These are phyloP conservation scores for Agonum fuliginosum DNA, from an alignment of 2,888 invertebrate genomes.

Conservation along the genomic window DNA sequence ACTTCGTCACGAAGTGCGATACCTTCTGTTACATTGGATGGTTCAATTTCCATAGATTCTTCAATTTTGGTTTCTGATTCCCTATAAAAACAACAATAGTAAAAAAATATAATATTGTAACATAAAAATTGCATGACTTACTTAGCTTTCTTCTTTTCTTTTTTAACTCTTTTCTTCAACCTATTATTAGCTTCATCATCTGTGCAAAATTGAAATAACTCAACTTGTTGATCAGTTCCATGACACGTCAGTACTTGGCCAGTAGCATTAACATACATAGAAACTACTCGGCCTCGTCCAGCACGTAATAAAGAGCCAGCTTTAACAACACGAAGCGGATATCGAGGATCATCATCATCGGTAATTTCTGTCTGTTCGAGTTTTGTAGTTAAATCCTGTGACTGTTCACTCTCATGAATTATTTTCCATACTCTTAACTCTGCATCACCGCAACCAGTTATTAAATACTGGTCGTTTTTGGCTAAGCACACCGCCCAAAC, in stretches of 20 bases:
- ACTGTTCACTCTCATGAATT: conserved; percentile 72
- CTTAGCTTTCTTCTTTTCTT: conserved; percentile 78
- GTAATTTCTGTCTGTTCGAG: conserved; percentile 75
- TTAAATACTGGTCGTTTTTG: conserved; percentile 86
- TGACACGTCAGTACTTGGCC: conserved; percentile 86
- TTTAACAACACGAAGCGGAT: conserved; percentile 84
- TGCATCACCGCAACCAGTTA: conserved; percentile 91
- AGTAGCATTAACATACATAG: conserved; percentile 82
- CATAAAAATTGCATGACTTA: conserved; percentile 68
- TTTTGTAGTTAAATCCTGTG: conserved; percentile 72
- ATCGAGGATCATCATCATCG: conserved; percentile 75
- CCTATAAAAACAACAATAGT: no score
- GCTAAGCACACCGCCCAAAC: conserved; percentile 90
- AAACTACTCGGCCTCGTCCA: conserved; percentile 86
- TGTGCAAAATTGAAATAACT: conserved; percentile 87
- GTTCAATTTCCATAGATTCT: conserved; percentile 69
- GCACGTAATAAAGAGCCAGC: conserved; percentile 87
- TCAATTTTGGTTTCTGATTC: conserved; percentile 65
- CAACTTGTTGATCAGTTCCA: conserved; percentile 87
- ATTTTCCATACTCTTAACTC: conserved; percentile 91
- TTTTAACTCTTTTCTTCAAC: conserved; percentile 86
- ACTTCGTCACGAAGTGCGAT: conserved; percentile 84
- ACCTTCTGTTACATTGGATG: conserved; percentile 64
- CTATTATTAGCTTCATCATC: conserved; percentile 84
- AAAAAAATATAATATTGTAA: no score